Percentiles rank a stretch among this genome's conserved stretches.
These are phyloP conservation scores for Chiloscyllium plagiosum DNA, from an alignment of 2,113 vertebrate species.

Conservation along the genomic window DNA sequence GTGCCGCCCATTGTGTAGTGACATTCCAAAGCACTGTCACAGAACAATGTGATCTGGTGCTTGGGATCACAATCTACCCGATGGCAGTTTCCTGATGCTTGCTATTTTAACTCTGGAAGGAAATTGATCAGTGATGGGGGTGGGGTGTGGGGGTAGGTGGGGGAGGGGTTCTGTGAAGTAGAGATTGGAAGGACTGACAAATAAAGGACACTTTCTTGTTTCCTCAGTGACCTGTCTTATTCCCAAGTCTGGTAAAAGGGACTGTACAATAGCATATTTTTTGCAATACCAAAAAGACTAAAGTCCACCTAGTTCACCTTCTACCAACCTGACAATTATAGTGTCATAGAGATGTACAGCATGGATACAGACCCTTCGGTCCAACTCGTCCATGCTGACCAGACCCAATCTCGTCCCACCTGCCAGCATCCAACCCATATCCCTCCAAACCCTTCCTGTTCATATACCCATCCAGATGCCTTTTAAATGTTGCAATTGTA, in stretches of 20 bases:
- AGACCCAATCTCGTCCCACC: too few relatives aligned
- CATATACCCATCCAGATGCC: too few relatives aligned
- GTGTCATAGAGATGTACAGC: too few relatives aligned
- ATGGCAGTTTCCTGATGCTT: neutral
- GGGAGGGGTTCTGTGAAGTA: neutral
- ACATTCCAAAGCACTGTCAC: neutral
- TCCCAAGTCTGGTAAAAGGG: neutral
- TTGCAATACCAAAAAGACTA: neutral
- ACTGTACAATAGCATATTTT: neutral
- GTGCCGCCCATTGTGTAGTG: neutral
- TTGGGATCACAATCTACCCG: neutral
- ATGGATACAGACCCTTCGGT: too few relatives aligned
- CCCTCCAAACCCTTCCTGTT: too few relatives aligned
- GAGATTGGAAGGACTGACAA: neutral
- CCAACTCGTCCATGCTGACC: too few relatives aligned
- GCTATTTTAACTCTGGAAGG: neutral
- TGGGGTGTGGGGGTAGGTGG: too few relatives aligned
- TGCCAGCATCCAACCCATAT: too few relatives aligned
- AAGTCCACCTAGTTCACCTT: neutral
- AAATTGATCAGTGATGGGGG: neutral
- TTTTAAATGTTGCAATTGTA: too few relatives aligned
- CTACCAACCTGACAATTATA: neutral
- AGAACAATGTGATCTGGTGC: neutral
- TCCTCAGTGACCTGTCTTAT: neutral
- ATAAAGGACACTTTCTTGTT: neutral